Evolutionary conservation across 2,888 invertebrate genomes (phyloP).

Genomic region (Boloria selene): DNA sequence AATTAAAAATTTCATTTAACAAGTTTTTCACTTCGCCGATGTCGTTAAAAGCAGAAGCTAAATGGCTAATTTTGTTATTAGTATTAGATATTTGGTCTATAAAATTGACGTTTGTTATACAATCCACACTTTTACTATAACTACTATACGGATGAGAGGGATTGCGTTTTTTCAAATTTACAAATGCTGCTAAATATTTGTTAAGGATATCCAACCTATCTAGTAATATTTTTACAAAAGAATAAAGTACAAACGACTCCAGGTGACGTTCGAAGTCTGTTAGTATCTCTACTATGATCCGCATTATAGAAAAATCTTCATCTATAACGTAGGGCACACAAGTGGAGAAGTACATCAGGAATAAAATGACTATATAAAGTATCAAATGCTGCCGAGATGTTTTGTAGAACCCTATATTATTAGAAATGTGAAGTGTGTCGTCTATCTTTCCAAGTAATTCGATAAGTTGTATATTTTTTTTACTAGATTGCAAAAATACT

Average conservation of each 20-base stretch:
- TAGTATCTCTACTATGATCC: not conserved
- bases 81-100: constrained; percentile 14
- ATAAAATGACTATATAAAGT: constrained; percentile 14
- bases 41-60: constrained; percentile 42
- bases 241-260: constrained; percentile 46
- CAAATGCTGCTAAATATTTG: constrained; percentile 52
- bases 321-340: not conserved
- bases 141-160: constrained; percentile 13
- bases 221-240: constrained; percentile 51
- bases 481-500: constrained; percentile 7
- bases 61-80: constrained; percentile 40
- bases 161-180: constrained; percentile 46
- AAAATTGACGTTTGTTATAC: not conserved
- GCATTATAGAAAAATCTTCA: not conserved
- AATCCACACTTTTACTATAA: constrained; percentile 8
- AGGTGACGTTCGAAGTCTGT: constrained; percentile 32
- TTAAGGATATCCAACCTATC: constrained; percentile 54
- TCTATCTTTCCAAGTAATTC: constrained; percentile 27
- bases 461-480: constrained; percentile 20
- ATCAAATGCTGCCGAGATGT: constrained; percentile 4
- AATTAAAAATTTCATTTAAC: constrained; percentile 61
- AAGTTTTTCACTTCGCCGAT: constrained; percentile 47
- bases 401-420: constrained; percentile 4
- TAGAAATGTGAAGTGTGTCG: constrained; percentile 18
- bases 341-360: not conserved